Percentiles rank a stretch among this genome's conserved stretches.
These are phyloP conservation scores for Zaprionus taronus DNA, from an alignment of 1,140 invertebrate genomes.

Conservation along the genomic window DNA sequence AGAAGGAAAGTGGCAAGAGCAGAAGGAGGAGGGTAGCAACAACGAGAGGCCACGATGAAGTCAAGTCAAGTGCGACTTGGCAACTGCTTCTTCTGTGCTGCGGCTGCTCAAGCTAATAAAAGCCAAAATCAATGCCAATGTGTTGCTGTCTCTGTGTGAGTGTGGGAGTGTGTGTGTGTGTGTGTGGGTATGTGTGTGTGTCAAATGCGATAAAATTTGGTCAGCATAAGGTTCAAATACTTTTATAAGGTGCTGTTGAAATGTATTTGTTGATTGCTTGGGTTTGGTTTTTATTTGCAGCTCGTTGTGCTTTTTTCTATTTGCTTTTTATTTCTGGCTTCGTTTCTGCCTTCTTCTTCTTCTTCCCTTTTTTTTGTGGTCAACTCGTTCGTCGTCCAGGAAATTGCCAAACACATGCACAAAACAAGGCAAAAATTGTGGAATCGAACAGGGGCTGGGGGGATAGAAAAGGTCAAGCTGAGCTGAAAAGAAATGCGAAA, in stretches of 20 bases:
- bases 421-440: constrained; percentile 52
- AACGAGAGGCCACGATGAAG: constrained; percentile 31
- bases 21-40: no score
- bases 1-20: neutral
- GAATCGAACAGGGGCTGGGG: constrained; percentile 14
- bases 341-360: neutral
- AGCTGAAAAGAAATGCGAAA: constrained; percentile 35
- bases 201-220: constrained; percentile 81
- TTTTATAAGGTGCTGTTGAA: constrained; percentile 82
- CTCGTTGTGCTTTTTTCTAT: constrained; percentile 60
- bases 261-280: constrained; percentile 81
- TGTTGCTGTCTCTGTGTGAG: constrained; percentile 12
- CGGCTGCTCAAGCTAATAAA: constrained; percentile 68
- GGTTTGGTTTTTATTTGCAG: constrained; percentile 79
- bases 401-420: constrained; percentile 77
- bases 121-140: constrained; percentile 78
- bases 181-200: constrained; percentile 53
- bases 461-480: constrained; percentile 49
- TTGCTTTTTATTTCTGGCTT: constrained; percentile 49
- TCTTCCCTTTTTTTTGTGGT: constrained; percentile 72
- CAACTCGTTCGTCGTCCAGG: constrained; percentile 77
- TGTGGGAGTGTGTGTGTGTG: neutral
- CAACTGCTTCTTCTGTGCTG: constrained; percentile 32
- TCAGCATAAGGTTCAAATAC: constrained; percentile 81
- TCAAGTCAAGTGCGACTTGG: constrained; percentile 53